A percentile compares a stretch with the other conserved stretches of the same genome.
phyloP scores from a whole-genome alignment of 2,888 invertebrate species.

The Hemithea aestivaria region DNA sequence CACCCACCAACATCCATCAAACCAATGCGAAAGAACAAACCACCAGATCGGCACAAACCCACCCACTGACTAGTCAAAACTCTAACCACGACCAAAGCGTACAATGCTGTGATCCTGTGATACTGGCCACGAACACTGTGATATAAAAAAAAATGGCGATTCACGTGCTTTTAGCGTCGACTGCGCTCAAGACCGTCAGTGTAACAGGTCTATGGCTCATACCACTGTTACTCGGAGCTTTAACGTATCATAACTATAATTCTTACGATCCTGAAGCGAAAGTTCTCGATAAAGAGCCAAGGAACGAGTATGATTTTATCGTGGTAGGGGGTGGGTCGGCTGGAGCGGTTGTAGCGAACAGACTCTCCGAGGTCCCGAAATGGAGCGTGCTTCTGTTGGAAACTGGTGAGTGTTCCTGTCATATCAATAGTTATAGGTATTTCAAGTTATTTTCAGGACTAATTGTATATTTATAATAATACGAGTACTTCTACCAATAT shows the following conservation, averaged over 20 bases:
- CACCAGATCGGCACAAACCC: constrained; percentile 57
- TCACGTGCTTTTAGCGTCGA: constrained; percentile 86
- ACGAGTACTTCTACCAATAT: no score
- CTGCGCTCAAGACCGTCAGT: constrained; percentile 87
- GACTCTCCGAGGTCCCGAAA: constrained; percentile 85
- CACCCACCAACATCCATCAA: constrained; percentile 41
- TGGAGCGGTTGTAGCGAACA: constrained; percentile 91
- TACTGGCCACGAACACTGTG: constrained; percentile 35
- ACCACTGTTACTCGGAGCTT: constrained; percentile 88
- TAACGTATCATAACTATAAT: constrained; percentile 89
- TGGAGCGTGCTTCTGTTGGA: constrained; percentile 90
- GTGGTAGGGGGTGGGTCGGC: constrained; percentile 93
- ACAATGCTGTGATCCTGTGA: constrained; percentile 33
- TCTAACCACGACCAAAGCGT: constrained; percentile 38
- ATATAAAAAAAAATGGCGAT: constrained; percentile 80
- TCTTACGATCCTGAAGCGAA: constrained; percentile 89
- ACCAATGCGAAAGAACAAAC: constrained; percentile 62
- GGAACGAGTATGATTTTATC: constrained; percentile 91
- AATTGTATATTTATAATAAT: no score
- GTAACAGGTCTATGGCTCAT: constrained; percentile 91
- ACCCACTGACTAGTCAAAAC: constrained; percentile 37
- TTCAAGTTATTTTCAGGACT: no score
- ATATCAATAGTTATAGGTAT: no score
- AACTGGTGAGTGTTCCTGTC: constrained; percentile 81
- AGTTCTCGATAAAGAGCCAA: constrained; percentile 83